Base-by-base conservation (phyloP, 2,113 vertebrate genomes). In the Rafetus swinhoei region DNA sequence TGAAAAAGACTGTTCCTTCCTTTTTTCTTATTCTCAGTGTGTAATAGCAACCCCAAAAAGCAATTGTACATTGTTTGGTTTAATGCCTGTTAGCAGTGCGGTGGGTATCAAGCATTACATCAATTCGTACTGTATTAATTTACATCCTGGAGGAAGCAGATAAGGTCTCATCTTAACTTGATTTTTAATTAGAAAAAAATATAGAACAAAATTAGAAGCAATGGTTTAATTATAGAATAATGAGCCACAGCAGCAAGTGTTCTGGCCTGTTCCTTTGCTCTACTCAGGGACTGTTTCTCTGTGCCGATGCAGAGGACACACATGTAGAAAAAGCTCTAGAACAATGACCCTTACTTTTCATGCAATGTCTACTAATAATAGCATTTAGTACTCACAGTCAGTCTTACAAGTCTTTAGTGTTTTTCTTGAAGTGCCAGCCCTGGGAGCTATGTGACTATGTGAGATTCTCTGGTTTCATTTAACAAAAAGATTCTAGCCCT, bases 131-230 rank as follows among this genome's bases (percentile, higher is more conserved):
- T 55, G 65, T 65, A 79, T 35, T 91, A 83, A 91, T 91, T 83
- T 79, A 82, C 56, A 69, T 91, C 80, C 69, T 65, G 80, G 52
- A 87, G 90, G 85, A 91, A 79, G 69, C 39, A 65, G 69, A 83
- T 87, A 91, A 79, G 77, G 69, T 59, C 85, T 79, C 74, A 60
- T 79, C 72, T 87, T 83, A 76, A 79, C 87, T 77, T 79, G 80
- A 65, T 81, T 91, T 91, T 87, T 91, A 91, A 87, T 87, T 83
- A 83, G 72, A 56, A 81, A 79, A 54, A 91, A 77, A 79, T 50
- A 87, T 82, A 79, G 32, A 91, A 60, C 56, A 35, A 35, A 82
- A 60, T 54, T n/a, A 60, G 32, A 45, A 4, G 8, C 11, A 25
- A 54, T n/a, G 35, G 85, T 35, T 79, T 87, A 87, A 83, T 82